Evolutionary conservation across 2,888 invertebrate species (phyloP), one percentile per base, ranked within the genome.

Genomic region (Trichogramma dendrolimi): DNA sequence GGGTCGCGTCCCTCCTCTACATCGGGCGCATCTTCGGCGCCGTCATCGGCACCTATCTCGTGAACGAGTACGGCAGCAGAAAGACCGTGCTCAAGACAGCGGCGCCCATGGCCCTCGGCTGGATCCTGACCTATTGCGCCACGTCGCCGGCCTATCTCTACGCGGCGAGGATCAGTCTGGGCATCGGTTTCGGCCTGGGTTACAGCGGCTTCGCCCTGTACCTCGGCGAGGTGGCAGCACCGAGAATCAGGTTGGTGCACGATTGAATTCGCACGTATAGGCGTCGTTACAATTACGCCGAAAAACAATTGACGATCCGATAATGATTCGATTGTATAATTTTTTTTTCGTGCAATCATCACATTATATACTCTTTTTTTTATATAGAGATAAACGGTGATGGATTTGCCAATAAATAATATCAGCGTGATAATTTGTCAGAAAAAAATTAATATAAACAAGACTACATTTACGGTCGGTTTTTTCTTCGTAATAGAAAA

Each of bases 161-260:
- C 41, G 40, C 8, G 0, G 62, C 62, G 0, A 10, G 65, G 0
- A 27, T 60, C 7, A 52, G 57, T 10, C 39, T 60, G 4, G 65
- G 65, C 1, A 10, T 62, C 4, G 65, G 60, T 0, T 62, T 65
- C 7, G 65, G 75, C 4, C 66, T 73, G 66, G 62, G 68, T 48
- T 71, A 71, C 60, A 67, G 70, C 60, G 68, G 72, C 8, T 75
- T 72, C 60, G 68, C 74, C 1, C 57, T 75, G 6, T 75, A 69
- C 63, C 65, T 75, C 4, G 74, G 75, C 4, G 75, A 75, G 59
- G 69, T 75, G 57, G 71, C 75, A 4, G 52, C 66, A 43, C 67
- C 75, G 2, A 65, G 65, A 8, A 73, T 75, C 4, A 71, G 75
- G 5, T 75, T 71, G 2, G 70, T 27, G 2, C 27, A 27, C 27